Percentiles rank a stretch among this genome's conserved stretches.
Evolutionary conservation across 2,797 vertebrate genomes (phyloP).

Genomic region (Ataeniobius toweri): DNA sequence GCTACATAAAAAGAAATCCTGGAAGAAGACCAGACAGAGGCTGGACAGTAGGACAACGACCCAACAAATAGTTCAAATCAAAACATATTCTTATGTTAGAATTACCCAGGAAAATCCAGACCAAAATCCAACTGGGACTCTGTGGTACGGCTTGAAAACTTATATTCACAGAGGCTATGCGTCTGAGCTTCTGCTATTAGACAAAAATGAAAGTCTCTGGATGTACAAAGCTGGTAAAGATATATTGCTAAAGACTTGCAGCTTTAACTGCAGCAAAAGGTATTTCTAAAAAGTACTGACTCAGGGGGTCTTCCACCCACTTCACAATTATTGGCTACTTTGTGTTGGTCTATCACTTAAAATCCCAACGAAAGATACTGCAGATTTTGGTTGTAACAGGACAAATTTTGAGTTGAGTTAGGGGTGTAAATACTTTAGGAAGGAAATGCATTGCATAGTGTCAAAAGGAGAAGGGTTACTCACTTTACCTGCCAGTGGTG

Average conservation of each 20-base stretch:
- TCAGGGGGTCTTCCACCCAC: too few relatives aligned
- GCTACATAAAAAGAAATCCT: background rate
- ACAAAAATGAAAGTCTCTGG: background rate
- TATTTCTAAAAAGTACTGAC: background rate
- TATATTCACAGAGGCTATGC: background rate
- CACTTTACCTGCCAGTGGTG: slow-evolving; percentile 1
- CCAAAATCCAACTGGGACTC: background rate
- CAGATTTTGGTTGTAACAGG: background rate
- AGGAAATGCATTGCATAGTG: background rate
- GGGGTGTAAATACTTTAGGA: background rate
- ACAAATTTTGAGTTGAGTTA: background rate
- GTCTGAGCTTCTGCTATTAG: background rate
- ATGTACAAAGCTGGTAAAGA: background rate
- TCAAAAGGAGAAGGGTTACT: background rate
- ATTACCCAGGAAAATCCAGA: too few relatives aligned
- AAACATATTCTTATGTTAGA: too few relatives aligned
- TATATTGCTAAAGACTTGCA: background rate
- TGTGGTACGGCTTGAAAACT: background rate
- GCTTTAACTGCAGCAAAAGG: background rate
- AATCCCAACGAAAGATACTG: background rate
- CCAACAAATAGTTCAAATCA: too few relatives aligned
- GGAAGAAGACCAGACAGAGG: background rate
- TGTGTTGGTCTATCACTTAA: background rate
- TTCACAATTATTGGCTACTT: too few relatives aligned
- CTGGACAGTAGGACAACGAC: too few relatives aligned